Evolutionary conservation across 2,888 invertebrate species (phyloP).

Genomic region (Drosophila anceps): DNA sequence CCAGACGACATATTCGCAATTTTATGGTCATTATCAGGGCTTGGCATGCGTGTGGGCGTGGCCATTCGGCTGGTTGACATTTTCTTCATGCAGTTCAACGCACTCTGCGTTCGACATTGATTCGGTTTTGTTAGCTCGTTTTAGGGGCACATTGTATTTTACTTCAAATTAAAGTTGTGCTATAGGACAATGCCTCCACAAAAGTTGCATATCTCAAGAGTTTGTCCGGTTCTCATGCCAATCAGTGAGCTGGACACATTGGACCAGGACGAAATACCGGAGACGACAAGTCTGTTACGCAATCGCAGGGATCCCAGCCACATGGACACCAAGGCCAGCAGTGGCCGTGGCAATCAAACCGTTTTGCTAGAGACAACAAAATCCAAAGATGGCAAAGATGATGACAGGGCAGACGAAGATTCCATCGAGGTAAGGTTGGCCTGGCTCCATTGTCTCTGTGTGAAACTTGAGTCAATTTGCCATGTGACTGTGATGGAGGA

Average conservation of each 20-base stretch:
- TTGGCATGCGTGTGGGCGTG: conserved; percentile 31
- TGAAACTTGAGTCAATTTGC: conserved; percentile 29
- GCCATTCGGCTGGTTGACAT: not conserved
- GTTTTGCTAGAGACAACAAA: conserved; percentile 13
- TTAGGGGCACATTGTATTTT: conserved; percentile 30
- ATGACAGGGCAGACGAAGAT: not conserved
- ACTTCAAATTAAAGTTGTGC: conserved; percentile 43
- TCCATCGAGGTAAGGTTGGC: conserved; percentile 22
- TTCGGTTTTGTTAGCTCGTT: conserved; percentile 14
- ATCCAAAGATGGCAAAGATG: not conserved
- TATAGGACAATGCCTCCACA: conserved; percentile 10
- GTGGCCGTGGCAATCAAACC: conserved; percentile 15
- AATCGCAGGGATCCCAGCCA: conserved; percentile 45
- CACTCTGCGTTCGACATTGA: conserved; percentile 19
- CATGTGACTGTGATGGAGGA: conserved; percentile 1
- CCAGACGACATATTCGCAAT: conserved; percentile 41
- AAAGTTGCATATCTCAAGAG: conserved; percentile 30
- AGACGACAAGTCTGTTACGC: conserved; percentile 42
- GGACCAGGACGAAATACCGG: conserved; percentile 15
- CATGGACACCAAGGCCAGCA: not conserved
- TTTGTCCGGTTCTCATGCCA: conserved; percentile 3
- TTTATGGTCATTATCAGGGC: conserved; percentile 57
- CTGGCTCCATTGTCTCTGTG: not conserved
- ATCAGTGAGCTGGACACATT: not conserved
- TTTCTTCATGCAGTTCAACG: conserved; percentile 36